These are phyloP conservation scores for Frieseomelitta varia DNA, from an alignment of 1,140 invertebrate species.

Conservation along the genomic window DNA sequence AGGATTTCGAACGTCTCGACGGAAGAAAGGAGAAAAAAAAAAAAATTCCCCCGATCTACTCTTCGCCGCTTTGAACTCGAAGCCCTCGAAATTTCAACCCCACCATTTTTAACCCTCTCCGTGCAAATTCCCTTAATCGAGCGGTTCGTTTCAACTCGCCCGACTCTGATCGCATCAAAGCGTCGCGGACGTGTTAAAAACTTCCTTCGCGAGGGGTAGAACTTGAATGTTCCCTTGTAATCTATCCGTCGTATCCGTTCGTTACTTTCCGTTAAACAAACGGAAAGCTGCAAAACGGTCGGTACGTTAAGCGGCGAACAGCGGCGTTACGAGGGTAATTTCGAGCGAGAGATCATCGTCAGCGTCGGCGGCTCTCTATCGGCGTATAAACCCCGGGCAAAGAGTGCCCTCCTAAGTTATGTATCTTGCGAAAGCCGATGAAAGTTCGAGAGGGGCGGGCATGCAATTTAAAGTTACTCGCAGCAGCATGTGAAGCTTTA, in stretches of 20 bases:
- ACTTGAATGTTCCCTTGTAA: background rate
- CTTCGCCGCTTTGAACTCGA: too few species aligned
- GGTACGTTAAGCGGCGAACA: constrained; percentile 27
- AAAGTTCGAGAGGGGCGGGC: constrained; percentile 47
- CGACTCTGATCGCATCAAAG: too few species aligned
- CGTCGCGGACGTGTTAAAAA: too few species aligned
- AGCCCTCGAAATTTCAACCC: too few species aligned
- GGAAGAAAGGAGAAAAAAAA: too few species aligned
- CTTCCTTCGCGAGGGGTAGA: too few species aligned
- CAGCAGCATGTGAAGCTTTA: constrained; percentile 46
- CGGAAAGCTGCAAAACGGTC: constrained; percentile 24
- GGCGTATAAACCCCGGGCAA: constrained; percentile 28
- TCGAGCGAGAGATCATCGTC: constrained; percentile 41
- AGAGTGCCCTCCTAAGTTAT: constrained; percentile 50
- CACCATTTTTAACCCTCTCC: too few species aligned
- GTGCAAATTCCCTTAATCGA: too few species aligned
- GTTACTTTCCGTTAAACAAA: constrained; percentile 24
- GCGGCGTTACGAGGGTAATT: constrained; percentile 54
- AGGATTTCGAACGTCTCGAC: too few species aligned
- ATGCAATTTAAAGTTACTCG: constrained; percentile 63
- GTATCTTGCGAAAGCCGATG: constrained; percentile 58
- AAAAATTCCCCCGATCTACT: too few species aligned
- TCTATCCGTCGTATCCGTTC: background rate
- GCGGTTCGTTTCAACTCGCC: too few species aligned
- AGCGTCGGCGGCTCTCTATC: constrained; percentile 8